Percentiles rank a stretch among this genome's conserved stretches.
These are phyloP conservation scores for Astropecten irregularis DNA, from an alignment of 53 echinoderm and acorn worm genomes.

Conservation along the genomic window DNA sequence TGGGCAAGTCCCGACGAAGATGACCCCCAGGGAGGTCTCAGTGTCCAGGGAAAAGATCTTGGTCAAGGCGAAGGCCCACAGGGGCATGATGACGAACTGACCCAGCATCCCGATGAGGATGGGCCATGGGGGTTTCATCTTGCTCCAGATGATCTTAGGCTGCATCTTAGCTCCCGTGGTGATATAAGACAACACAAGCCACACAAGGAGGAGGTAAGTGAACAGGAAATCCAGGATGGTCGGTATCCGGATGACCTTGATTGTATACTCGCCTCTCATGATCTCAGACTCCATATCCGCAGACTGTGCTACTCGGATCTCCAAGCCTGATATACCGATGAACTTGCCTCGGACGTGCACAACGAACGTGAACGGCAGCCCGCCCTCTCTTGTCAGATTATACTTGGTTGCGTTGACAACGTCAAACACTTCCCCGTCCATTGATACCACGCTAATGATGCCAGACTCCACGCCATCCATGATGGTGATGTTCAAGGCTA, in stretches of 20 bases:
- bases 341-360: constrained; percentile 61
- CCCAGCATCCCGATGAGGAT: constrained; percentile 82
- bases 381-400: constrained; percentile 14
- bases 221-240: constrained; percentile 56
- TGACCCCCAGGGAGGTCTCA: constrained; percentile 64
- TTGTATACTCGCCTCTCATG: constrained; percentile 51
- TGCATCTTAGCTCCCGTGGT: constrained; percentile 88
- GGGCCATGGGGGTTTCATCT: constrained; percentile 77
- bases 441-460: constrained; percentile 16
- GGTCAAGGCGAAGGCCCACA: constrained; percentile 75
- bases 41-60: constrained; percentile 64
- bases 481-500: constrained; percentile 62
- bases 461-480: background rate
- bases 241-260: constrained; percentile 61
- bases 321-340: constrained; percentile 43
- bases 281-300: background rate
- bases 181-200: constrained; percentile 76
- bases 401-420: constrained; percentile 31
- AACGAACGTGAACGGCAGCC: constrained; percentile 43
- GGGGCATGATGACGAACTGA: constrained; percentile 92
- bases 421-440: constrained; percentile 42
- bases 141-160: constrained; percentile 69
- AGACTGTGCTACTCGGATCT: constrained; percentile 2
- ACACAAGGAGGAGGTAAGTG: constrained; percentile 70
- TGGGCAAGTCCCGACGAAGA: constrained; percentile 73